These are phyloP conservation scores for Falco berigora DNA, from an alignment of 2,797 vertebrate genomes.

Conservation along the genomic window DNA sequence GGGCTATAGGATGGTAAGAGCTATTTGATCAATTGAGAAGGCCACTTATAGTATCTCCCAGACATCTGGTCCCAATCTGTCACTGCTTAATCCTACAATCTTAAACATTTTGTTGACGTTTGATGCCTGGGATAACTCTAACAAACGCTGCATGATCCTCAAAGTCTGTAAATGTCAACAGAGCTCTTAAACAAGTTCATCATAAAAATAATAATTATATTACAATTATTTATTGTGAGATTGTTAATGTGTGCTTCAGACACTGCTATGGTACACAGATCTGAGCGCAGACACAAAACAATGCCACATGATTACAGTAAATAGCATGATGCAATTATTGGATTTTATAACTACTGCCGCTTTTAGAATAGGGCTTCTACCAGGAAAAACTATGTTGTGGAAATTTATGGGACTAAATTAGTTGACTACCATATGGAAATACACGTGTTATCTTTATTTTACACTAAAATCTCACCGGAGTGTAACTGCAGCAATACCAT, in stretches of 20 bases:
- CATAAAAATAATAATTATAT: conserved; percentile 15
- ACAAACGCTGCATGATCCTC: conserved; percentile 27
- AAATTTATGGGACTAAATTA: neutral
- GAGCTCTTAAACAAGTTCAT: conserved; percentile 33
- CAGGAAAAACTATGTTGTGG: neutral
- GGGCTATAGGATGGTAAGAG: neutral
- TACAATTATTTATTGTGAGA: neutral
- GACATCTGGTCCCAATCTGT: conserved; percentile 56
- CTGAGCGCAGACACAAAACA: neutral
- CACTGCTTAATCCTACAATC: conserved; percentile 40
- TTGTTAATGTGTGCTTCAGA: neutral
- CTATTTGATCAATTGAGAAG: conserved; percentile 14
- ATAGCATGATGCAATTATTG: neutral
- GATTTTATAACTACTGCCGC: neutral
- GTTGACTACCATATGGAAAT: neutral
- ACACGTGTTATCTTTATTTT: neutral
- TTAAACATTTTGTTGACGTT: conserved; percentile 21
- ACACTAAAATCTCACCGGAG: neutral
- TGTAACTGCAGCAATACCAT: neutral
- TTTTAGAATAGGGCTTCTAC: neutral
- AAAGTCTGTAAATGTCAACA: conserved; percentile 38
- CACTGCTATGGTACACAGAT: neutral
- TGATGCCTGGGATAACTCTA: conserved; percentile 48
- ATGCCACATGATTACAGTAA: neutral
- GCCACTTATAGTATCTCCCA: neutral